Percentiles rank a stretch among this genome's conserved stretches.
Conservation (phyloP, 2,888 invertebrate species). For the Epinotia nisella region DNA sequence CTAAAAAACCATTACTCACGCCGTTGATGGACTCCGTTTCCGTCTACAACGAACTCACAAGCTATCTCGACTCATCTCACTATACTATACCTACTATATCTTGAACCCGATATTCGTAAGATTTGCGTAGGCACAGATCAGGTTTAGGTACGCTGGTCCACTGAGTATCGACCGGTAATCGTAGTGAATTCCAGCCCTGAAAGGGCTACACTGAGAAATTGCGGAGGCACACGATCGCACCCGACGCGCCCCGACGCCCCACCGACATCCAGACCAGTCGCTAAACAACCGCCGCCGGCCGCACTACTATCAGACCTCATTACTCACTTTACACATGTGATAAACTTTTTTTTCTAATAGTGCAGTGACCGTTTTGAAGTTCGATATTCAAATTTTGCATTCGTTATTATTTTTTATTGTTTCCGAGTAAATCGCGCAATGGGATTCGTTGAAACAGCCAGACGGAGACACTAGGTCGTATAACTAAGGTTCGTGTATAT, state of each 20-base stretch:
- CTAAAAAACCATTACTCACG: conserved; percentile 50
- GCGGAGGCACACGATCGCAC: conserved; percentile 46
- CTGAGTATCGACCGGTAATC: not conserved
- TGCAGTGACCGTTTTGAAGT: conserved; percentile 60
- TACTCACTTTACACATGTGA: conserved; percentile 63
- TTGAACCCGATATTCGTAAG: not conserved
- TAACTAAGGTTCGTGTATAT: conserved; percentile 52
- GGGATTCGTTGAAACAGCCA: conserved; percentile 58
- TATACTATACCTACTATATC: not conserved
- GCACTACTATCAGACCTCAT: conserved; percentile 55
- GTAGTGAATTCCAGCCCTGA: conserved; percentile 12
- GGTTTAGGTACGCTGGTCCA: not conserved
- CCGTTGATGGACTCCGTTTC: conserved; percentile 49
- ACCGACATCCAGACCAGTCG: conserved; percentile 58
- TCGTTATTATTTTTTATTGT: conserved; percentile 52
- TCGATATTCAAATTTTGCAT: conserved; percentile 50
- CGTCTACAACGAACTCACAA: conserved; percentile 16
- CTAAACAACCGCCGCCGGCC: conserved; percentile 58
- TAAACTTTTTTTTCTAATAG: conserved; percentile 71
- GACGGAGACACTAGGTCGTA: conserved; percentile 58
- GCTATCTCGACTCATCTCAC: not conserved
- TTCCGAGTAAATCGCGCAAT: conserved; percentile 54
- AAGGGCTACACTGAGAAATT: conserved; percentile 41
- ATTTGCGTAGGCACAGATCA: not conserved
- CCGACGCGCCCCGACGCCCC: conserved; percentile 51